These are phyloP conservation scores for Myopa tessellatipennis DNA, from an alignment of 2,888 invertebrate species.

Conservation along the genomic window DNA sequence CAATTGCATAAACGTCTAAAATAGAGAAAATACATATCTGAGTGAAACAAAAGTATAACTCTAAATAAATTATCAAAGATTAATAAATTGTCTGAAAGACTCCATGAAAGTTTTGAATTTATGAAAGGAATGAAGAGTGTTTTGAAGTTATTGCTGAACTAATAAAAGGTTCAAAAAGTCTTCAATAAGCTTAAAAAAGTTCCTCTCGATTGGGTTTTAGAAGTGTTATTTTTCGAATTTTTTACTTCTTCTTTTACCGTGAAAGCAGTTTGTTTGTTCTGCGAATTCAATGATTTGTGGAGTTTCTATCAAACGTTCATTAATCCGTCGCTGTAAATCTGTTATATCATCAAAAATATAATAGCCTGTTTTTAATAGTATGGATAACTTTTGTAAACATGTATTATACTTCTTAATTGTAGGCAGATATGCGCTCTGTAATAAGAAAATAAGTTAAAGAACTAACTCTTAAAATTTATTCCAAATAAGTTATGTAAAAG, in stretches of 20 bases:
- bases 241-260: slow-evolving; percentile 12
- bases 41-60: not conserved
- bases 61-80: not conserved
- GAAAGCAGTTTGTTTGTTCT: slow-evolving; percentile 7
- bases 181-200: not conserved
- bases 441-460: slow-evolving; percentile 5
- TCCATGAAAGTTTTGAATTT: not conserved
- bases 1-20: slow-evolving; percentile 46
- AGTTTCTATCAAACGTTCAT: slow-evolving; percentile 22
- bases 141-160: not conserved
- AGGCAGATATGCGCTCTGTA: slow-evolving; percentile 13
- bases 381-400: slow-evolving; percentile 42
- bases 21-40: not conserved
- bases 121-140: not conserved
- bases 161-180: slow-evolving; percentile 12
- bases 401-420: slow-evolving; percentile 17
- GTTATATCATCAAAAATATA: slow-evolving; percentile 36
- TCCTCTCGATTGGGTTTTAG: not conserved
- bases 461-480: not conserved
- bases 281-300: slow-evolving; percentile 20
- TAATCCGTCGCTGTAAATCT: slow-evolving; percentile 20
- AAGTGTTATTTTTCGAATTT: not conserved
- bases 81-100: not conserved
- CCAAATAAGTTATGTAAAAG: not conserved
- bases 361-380: slow-evolving; percentile 44